phyloP scores from a whole-genome alignment of 64 coral and sea anemone genomes.

The Montipora efflorescens region DNA sequence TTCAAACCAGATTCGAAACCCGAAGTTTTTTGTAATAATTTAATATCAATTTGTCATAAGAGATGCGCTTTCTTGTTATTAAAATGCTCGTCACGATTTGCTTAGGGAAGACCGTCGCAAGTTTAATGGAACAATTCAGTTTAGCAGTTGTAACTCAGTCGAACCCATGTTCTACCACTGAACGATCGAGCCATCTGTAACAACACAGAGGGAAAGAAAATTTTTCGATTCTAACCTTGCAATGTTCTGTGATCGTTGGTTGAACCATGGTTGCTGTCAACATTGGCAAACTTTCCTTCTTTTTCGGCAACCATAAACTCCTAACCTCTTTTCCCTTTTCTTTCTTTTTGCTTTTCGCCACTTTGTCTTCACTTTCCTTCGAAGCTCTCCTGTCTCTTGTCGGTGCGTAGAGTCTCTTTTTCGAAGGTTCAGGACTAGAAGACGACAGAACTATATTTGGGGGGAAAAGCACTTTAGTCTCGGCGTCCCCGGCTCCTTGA shows the following conservation, averaged over 20 bases:
- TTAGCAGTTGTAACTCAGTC: no score
- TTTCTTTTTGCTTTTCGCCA: constrained; percentile 65
- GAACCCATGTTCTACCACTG: no score
- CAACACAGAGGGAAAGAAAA: no score
- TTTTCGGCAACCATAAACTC: constrained; percentile 91
- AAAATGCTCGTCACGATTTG: no score
- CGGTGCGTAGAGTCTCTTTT: constrained; percentile 38
- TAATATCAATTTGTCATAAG: no score
- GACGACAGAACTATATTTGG: constrained; percentile 39
- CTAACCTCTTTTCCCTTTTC: constrained; percentile 79
- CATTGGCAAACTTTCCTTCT: constrained; percentile 77
- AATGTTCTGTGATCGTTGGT: constrained; percentile 68
- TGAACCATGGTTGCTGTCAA: constrained; percentile 84
- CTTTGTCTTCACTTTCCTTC: constrained; percentile 64
- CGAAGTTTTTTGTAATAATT: no score
- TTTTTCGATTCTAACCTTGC: constrained; percentile 40
- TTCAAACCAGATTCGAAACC: no score
- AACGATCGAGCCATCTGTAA: no score
- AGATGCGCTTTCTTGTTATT: no score
- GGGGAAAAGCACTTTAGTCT: background rate
- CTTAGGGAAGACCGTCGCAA: no score
- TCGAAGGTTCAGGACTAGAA: constrained; percentile 13
- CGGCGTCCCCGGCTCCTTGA: background rate
- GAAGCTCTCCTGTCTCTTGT: constrained; percentile 6
- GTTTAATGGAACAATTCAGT: no score